Base-by-base conservation (phyloP, 2,888 invertebrate species). In the Saturnia japonica region DNA sequence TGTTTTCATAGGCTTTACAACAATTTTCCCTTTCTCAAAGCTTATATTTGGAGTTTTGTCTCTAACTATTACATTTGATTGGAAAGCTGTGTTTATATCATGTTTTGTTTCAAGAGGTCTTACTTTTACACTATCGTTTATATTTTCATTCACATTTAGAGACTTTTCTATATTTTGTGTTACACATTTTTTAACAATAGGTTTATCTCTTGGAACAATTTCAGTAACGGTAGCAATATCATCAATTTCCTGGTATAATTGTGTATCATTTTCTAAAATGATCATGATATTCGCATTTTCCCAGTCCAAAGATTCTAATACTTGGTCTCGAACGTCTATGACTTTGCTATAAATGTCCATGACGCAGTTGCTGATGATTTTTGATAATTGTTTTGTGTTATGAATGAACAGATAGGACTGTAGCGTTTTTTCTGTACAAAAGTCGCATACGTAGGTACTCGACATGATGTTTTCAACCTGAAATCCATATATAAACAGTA, bases 361-460 rank as follows among this genome's bases (percentile, higher is more conserved):
- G 6, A 87, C 75, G 73, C 85, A 87, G 67, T 77, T 81, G 22
- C 74, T 77, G 0, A 89, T 74, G 9, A 88, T 80, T 73, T 79
- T 80, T 0, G 81, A 83, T 2, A 84, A 67, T 72, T 85, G 81
- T 74, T 84, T 86, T 0, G 84, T 81, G 67, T 86, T 86, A 74
- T 81, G 80, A 34, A 88, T 86, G 68, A 88, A 88, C 4, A 85
- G 74, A 57, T 86, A 89, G 0, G 83, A 77, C 51, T 87, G 84
- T 70, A 87, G 82, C 3, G 80, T 78, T 70, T 85, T 86, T 70
- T 88, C 85, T 19, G 80, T 78, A 47, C 89, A 89, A 12, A 74
- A 70, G 43, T 82, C 82, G 47, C 89, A 89, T 67, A 88, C 71
- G 69, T 79, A 73, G 0, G 74, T 64, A 57, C 85, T 84, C 8